Conservation (phyloP, 2,888 invertebrate species). For the Miltochrista miniata region DNA sequence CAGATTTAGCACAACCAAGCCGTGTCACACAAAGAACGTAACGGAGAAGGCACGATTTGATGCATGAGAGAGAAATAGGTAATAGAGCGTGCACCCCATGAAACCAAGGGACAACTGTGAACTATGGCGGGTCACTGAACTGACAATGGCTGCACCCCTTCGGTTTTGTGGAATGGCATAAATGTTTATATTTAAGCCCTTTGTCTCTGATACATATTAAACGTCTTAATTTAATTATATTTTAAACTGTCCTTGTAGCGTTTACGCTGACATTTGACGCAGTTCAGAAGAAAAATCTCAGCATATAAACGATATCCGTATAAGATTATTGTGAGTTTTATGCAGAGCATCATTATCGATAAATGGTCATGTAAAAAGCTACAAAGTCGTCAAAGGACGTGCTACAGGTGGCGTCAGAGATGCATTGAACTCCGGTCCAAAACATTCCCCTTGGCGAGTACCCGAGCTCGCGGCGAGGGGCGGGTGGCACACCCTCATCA, state of each 20-base stretch:
- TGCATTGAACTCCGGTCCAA: slow-evolving; percentile 66
- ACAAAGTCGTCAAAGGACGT: slow-evolving; percentile 7
- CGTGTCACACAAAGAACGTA: slow-evolving; percentile 52
- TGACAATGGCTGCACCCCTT: slow-evolving; percentile 58
- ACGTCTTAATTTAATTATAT: no score
- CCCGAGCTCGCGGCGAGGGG: slow-evolving; percentile 25
- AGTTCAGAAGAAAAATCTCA: neutral
- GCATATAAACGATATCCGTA: no score
- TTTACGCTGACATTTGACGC: no score
- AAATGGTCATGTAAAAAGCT: neutral
- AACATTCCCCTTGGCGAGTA: slow-evolving; percentile 54
- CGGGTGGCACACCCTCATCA: slow-evolving; percentile 53
- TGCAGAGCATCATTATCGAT: no score
- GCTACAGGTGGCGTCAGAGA: slow-evolving; percentile 58
- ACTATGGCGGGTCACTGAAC: slow-evolving; percentile 74
- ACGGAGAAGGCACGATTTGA: slow-evolving; percentile 50
- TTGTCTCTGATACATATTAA: no score
- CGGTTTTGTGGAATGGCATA: slow-evolving; percentile 41
- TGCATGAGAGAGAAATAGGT: slow-evolving; percentile 57
- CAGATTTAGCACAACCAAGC: neutral
- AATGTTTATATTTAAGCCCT: slow-evolving; percentile 35
- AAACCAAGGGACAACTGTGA: slow-evolving; percentile 64
- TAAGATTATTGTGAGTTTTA: neutral
- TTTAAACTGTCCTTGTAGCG: no score
- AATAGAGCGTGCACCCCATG: slow-evolving; percentile 70